Evolutionary conservation across 1,140 invertebrate genomes (phyloP), one percentile per base, ranked within the genome.

Genomic region (Phthorimaea operculella): DNA sequence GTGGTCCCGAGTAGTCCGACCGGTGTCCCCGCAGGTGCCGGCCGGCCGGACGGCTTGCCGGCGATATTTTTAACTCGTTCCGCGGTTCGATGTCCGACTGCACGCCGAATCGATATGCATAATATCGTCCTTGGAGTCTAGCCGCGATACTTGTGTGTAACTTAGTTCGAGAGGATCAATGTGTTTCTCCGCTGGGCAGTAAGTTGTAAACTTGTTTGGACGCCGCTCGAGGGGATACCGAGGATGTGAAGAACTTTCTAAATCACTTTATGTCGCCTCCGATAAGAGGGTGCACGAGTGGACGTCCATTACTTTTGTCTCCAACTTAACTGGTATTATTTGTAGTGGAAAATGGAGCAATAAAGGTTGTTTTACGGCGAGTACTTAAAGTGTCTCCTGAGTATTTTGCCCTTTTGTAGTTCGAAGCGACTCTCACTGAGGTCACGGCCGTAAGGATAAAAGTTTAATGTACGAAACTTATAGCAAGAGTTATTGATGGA

Each of bases 61-160:
- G 59, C 70, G 75, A 74, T 82, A 82, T 84, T 84, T 84, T 80
- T 82, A 84, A 84, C 81, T 75, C 75, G 78, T 81, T 82, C 65
- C 68, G 72, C 76, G 68, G 81, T 84, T 84, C 81, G 81, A 84
- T 84, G 81, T 71, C 81, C 81, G 81, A 76, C 69, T 66, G 57
- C 79, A 79, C 74, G 70, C 68, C 73, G 79, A 81, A 82, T 77
- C 81, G 68, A 79, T 84, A 82, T 84, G 76, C 76, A 84, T 76
- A 79, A 78, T 74, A 66, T 56, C 71, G 73, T 74, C 74, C 76
- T 76, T 76, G 72, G 66, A 72, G 64, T 70, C 59, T 71, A 17
- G 50, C 11, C 14, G 39, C 53, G 60, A 66, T 60, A 70, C 73
- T 65, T 64, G 68, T 65, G 62, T 71, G 72, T 63, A 39, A 39